A percentile compares a stretch with the other conserved stretches of the same genome.
Conservation (phyloP, 2,113 vertebrate genomes). For the Cairina moschata region DNA sequence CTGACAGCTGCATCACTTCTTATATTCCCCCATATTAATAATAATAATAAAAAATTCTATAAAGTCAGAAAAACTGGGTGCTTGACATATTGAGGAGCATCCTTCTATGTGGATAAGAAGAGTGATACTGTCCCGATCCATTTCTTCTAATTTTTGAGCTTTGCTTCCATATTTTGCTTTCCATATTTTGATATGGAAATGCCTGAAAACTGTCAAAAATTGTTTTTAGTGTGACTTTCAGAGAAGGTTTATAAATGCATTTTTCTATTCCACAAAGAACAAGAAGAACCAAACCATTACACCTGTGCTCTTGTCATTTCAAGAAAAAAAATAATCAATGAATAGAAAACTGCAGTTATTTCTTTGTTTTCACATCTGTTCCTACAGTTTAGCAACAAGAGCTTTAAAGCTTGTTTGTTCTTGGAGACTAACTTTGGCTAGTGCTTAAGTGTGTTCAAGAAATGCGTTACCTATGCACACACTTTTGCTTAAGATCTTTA, state of each 20-base stretch:
- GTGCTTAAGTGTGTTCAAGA: neutral
- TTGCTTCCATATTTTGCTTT: neutral
- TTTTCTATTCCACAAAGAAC: neutral
- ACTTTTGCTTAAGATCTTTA: neutral
- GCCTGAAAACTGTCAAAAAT: neutral
- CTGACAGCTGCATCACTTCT: neutral
- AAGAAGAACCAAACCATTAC: neutral
- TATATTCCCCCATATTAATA: accelerated
- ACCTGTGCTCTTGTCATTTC: neutral
- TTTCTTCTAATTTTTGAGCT: neutral
- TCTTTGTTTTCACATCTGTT: neutral
- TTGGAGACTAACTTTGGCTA: neutral
- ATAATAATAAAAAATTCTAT: neutral
- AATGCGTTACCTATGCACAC: neutral
- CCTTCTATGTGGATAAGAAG: accelerated
- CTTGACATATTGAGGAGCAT: neutral
- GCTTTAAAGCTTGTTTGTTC: neutral
- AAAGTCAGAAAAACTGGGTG: neutral
- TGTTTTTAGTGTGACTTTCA: neutral
- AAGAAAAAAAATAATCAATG: neutral
- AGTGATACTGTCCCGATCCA: neutral
- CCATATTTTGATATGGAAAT: neutral
- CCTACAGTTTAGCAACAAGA: neutral
- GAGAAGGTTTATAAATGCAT: neutral
- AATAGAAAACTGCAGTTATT: neutral